Conservation (phyloP, 92 coral and sea anemone species). For the Scolanthus callimorphus region DNA sequence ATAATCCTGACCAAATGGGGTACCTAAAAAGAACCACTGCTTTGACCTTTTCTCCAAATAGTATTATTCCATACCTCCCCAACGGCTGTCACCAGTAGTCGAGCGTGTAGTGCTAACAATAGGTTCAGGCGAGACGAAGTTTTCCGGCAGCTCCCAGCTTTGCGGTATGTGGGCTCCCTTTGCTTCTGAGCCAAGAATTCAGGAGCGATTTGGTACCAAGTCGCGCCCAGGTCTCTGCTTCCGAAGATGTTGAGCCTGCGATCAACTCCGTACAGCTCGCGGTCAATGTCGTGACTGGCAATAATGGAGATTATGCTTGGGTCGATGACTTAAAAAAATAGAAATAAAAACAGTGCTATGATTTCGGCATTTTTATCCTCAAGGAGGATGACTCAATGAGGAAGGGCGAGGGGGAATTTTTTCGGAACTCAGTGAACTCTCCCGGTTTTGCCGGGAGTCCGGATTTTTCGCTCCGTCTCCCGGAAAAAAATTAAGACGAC, state of each 20-base stretch:
- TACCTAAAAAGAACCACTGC: no score
- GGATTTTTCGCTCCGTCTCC: no score
- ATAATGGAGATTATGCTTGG: conserved; percentile 56
- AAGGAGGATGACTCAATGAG: no score
- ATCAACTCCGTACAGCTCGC: conserved; percentile 71
- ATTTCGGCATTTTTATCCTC: not conserved
- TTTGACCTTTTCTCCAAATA: no score
- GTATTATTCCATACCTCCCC: conserved; percentile 69
- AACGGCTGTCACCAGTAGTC: conserved; percentile 57
- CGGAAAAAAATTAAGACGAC: no score
- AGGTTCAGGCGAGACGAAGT: conserved; percentile 51
- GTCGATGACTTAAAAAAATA: conserved; percentile 13
- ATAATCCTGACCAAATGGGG: no score
- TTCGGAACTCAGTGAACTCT: no score
- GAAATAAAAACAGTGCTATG: not conserved
- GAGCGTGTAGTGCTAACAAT: conserved; percentile 40
- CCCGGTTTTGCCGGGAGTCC: no score
- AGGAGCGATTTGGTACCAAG: conserved; percentile 69
- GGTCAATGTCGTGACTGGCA: conserved; percentile 41
- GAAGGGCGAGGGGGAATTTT: no score
- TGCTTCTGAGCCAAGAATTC: conserved; percentile 33
- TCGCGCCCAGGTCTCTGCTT: conserved; percentile 56
- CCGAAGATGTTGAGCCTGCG: conserved; percentile 71
- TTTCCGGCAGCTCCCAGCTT: conserved; percentile 72
- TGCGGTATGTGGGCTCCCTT: conserved; percentile 17